Percentiles rank a stretch among this genome's conserved stretches.
These are phyloP conservation scores for Cryptosula pallasiana DNA, from an alignment of 2,888 invertebrate species.

Conservation along the genomic window DNA sequence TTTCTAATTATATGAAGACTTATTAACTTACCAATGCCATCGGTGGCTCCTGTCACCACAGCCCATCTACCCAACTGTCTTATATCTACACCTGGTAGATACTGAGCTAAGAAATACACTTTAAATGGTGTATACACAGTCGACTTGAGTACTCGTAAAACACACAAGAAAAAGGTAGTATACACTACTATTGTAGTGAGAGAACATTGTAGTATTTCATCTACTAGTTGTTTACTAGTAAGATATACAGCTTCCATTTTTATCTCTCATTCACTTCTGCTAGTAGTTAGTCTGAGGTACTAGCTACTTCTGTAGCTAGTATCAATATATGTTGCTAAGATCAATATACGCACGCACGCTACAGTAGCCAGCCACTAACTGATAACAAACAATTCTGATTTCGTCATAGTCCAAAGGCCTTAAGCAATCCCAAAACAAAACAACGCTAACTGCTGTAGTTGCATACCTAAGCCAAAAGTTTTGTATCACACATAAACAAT, in stretches of 20 bases:
- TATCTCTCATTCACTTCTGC: no score
- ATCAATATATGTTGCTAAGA: no score
- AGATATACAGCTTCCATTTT: background rate
- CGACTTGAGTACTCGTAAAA: background rate
- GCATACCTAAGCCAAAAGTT: no score
- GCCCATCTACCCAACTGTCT: conserved; percentile 2
- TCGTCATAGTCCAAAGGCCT: no score
- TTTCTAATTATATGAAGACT: background rate
- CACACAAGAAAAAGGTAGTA: background rate
- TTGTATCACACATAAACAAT: no score
- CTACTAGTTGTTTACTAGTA: background rate
- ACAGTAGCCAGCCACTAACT: no score
- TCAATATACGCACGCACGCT: no score
- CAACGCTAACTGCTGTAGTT: no score
- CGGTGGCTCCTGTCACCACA: background rate
- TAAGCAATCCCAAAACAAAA: no score
- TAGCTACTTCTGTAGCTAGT: no score
- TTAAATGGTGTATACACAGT: conserved; percentile 6
- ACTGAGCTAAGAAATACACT: background rate
- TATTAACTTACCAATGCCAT: conserved; percentile 3
- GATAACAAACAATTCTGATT: no score
- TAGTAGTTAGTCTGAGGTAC: no score
- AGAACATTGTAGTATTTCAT: background rate
- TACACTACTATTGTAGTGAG: background rate
- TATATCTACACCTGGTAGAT: conserved; percentile 5